Percentiles rank a stretch among this genome's conserved stretches.
These are phyloP conservation scores for Thaumatotibia leucotreta DNA, from an alignment of 1,140 invertebrate species.

Conservation along the genomic window DNA sequence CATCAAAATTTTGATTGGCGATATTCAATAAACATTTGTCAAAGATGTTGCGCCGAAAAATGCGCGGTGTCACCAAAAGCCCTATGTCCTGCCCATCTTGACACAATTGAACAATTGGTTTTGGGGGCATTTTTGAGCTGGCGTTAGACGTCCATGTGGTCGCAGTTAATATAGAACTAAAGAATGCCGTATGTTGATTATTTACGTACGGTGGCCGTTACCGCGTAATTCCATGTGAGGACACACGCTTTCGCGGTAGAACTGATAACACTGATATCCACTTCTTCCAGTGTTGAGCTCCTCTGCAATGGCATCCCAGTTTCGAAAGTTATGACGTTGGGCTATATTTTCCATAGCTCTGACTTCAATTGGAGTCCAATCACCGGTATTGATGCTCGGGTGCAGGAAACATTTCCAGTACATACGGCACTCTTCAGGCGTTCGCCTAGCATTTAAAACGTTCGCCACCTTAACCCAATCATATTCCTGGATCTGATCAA, in stretches of 20 bases:
- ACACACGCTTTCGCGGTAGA: not conserved
- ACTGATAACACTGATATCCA: not conserved
- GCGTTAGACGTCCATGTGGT: too few relatives aligned
- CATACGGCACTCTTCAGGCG: not conserved
- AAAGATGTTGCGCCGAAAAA: too few relatives aligned
- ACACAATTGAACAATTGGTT: too few relatives aligned
- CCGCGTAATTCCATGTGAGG: not conserved
- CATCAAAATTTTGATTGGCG: too few relatives aligned
- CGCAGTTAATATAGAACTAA: too few relatives aligned
- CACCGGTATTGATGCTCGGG: not conserved
- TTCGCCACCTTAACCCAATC: not conserved
- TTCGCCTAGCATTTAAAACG: not conserved
- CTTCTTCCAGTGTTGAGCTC: not conserved
- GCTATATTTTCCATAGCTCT: not conserved
- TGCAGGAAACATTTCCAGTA: not conserved
- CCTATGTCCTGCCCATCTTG: too few relatives aligned
- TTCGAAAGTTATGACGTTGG: not conserved
- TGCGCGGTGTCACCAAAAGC: too few relatives aligned
- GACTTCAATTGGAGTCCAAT: not conserved
- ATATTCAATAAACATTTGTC: too few relatives aligned
- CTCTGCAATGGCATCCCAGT: not conserved
- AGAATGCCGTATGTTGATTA: too few relatives aligned
- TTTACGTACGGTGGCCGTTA: too few relatives aligned
- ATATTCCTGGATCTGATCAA: not conserved
- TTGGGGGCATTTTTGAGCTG: too few relatives aligned